These are phyloP conservation scores for Hydra vulgaris DNA, from an alignment of 30 jellyfish, hydroid and myxozoan genomes.

Conservation along the genomic window DNA sequence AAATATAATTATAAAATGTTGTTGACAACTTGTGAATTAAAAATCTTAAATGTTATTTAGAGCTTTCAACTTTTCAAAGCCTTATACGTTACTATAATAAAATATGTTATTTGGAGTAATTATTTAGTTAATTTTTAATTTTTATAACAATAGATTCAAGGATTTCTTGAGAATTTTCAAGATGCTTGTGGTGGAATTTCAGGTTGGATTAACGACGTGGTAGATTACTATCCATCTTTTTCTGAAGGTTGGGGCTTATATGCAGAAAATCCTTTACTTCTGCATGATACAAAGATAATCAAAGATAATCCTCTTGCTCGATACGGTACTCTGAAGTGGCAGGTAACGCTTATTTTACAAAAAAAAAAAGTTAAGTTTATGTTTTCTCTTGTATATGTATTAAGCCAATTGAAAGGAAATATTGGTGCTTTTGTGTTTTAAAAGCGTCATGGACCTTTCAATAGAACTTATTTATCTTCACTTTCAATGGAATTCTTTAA, in stretches of 20 bases:
- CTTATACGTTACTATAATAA: too few species aligned
- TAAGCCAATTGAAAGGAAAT: background rate
- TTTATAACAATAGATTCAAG: conserved; percentile 45
- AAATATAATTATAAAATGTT: too few species aligned
- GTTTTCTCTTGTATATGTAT: too few species aligned
- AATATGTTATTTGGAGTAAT: background rate
- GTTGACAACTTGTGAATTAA: too few species aligned
- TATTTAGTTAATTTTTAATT: too few species aligned
- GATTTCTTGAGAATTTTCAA: conserved; percentile 68
- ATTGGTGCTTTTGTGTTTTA: background rate
- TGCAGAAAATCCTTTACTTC: conserved; percentile 66
- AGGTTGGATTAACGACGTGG: conserved; percentile 59
- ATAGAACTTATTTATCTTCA: too few species aligned
- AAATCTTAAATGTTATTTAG: too few species aligned
- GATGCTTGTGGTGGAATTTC: conserved; percentile 52
- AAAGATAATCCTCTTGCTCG: conserved; percentile 29
- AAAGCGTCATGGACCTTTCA: too few species aligned
- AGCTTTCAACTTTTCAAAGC: too few species aligned
- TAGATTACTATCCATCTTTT: conserved; percentile 54
- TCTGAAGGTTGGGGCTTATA: conserved; percentile 90
- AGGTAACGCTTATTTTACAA: conserved; percentile 22
- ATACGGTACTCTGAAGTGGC: conserved; percentile 68
- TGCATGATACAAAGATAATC: conserved; percentile 39
- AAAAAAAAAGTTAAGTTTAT: background rate
- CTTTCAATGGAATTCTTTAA: too few species aligned